Conservation (phyloP, 2,113 vertebrate genomes). For the Austrofundulus limnaeus region DNA sequence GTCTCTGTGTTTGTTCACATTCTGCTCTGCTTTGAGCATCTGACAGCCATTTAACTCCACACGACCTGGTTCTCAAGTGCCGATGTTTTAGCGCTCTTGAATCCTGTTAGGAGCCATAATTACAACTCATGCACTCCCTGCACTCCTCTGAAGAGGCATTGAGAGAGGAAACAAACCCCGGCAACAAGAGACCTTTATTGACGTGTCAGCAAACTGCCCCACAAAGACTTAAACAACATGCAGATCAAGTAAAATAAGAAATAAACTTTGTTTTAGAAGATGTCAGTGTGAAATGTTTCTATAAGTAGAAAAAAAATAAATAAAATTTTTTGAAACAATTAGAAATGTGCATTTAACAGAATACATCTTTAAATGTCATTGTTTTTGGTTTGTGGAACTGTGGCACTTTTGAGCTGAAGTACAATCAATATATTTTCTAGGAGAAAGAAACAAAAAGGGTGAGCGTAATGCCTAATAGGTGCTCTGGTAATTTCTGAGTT, state of each 20-base stretch:
- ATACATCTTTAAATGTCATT: constrained; percentile 29
- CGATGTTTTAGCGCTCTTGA: constrained; percentile 65
- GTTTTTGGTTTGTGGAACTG: constrained; percentile 51
- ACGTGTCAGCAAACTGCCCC: constrained; percentile 8
- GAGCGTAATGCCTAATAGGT: constrained; percentile 88
- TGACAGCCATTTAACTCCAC: constrained; percentile 80
- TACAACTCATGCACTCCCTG: constrained; percentile 73
- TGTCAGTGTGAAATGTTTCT: neutral
- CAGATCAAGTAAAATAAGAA: neutral
- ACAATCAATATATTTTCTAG: constrained; percentile 71
- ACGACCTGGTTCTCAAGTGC: constrained; percentile 75
- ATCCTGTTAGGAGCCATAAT: constrained; percentile 78
- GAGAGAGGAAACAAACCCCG: constrained; percentile 45
- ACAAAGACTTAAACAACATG: neutral
- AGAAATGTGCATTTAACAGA: constrained; percentile 30
- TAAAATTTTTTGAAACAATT: constrained; percentile 3
- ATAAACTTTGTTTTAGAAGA: neutral
- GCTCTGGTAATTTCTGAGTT: constrained; percentile 97
- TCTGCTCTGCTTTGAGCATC: constrained; percentile 69
- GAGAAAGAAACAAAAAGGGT: constrained; percentile 65
- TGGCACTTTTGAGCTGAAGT: constrained; percentile 61
- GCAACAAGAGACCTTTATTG: constrained; percentile 29
- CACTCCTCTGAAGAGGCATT: constrained; percentile 64
- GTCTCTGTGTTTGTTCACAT: constrained; percentile 70
- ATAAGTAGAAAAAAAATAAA: too few relatives aligned